Percentiles rank a stretch among this genome's conserved stretches.
phyloP scores from a whole-genome alignment of 2,888 invertebrate genomes.

The Congeria kusceri region DNA sequence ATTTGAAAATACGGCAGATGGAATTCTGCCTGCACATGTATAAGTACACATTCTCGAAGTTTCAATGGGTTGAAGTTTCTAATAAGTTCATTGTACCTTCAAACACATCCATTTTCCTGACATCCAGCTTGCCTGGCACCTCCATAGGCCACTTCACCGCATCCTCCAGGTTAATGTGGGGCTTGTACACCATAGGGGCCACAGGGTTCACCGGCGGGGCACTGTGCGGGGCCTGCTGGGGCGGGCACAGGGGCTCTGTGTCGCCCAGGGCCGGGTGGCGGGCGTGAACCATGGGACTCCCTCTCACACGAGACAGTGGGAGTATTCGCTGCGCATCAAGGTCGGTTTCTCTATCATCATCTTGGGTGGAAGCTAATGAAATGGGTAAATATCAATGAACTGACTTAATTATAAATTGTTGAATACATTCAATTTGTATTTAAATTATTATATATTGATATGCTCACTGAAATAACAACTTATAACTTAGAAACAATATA shows the following conservation, averaged over 20 bases:
- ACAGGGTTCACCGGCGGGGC: conserved; percentile 43
- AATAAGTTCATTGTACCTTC: no score
- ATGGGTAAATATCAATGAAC: no score
- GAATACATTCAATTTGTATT: no score
- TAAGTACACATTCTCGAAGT: no score
- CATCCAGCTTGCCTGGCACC: conserved; percentile 94
- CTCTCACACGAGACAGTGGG: conserved; percentile 14
- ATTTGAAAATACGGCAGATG: no score
- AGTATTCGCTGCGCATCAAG: conserved; percentile 62
- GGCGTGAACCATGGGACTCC: conserved; percentile 45
- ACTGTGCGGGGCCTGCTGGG: conserved; percentile 30
- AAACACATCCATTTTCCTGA: conserved; percentile 95
- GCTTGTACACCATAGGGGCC: conserved; percentile 60
- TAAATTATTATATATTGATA: no score
- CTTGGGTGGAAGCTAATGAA: not conserved
- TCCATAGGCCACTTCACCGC: conserved; percentile 90
- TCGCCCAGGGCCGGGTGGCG: conserved; percentile 34
- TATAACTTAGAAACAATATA: no score
- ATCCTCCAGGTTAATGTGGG: conserved; percentile 88
- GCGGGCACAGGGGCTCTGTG: conserved; percentile 9
- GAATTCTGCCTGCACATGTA: no score
- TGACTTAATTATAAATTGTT: no score
- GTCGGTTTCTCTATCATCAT: conserved; percentile 70
- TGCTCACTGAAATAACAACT: no score
- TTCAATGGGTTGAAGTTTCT: no score